Evolutionary conservation across 2,797 vertebrate species (phyloP).

Genomic region (Microchirus variegatus): DNA sequence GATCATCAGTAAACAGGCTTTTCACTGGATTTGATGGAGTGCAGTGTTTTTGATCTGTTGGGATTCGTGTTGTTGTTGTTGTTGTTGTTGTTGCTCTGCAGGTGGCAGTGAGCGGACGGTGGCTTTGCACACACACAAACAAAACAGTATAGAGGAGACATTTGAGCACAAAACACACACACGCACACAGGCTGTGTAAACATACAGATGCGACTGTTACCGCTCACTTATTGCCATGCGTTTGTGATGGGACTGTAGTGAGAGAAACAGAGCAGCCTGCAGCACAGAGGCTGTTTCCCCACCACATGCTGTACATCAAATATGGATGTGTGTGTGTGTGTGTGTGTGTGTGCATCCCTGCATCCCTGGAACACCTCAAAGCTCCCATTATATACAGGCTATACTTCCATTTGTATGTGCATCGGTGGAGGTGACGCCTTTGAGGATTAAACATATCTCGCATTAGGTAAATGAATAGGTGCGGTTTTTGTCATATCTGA

Average conservation of each 20-base stretch:
- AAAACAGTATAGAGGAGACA: constrained; percentile 15
- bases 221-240: constrained; percentile 18
- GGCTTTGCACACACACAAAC: constrained; percentile 22
- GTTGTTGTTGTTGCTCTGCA: constrained; percentile 56
- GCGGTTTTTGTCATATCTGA: too few species aligned
- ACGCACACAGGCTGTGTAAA: constrained; percentile 20
- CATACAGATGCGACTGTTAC: constrained; percentile 30
- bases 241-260: constrained; percentile 53
- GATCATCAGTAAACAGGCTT: constrained; percentile 74
- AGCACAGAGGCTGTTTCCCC: constrained; percentile 46
- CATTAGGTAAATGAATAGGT: constrained; percentile 44
- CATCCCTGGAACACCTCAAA: constrained; percentile 55
- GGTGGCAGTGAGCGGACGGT: constrained; percentile 68
- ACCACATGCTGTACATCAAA: constrained; percentile 65
- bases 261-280: constrained; percentile 53
- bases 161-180: constrained; percentile 9
- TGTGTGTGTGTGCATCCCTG: background rate
- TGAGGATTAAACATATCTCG: constrained; percentile 57
- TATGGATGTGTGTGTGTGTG: constrained; percentile 50
- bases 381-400: constrained; percentile 27
- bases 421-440: constrained; percentile 24
- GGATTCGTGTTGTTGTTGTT: constrained; percentile 49
- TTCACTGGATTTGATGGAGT: constrained; percentile 73
- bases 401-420: constrained; percentile 41
- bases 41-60: constrained; percentile 71